Percentiles rank a stretch among this genome's conserved stretches.
These are phyloP conservation scores for Nebria ingens DNA, from an alignment of 1,140 invertebrate genomes.

Conservation along the genomic window DNA sequence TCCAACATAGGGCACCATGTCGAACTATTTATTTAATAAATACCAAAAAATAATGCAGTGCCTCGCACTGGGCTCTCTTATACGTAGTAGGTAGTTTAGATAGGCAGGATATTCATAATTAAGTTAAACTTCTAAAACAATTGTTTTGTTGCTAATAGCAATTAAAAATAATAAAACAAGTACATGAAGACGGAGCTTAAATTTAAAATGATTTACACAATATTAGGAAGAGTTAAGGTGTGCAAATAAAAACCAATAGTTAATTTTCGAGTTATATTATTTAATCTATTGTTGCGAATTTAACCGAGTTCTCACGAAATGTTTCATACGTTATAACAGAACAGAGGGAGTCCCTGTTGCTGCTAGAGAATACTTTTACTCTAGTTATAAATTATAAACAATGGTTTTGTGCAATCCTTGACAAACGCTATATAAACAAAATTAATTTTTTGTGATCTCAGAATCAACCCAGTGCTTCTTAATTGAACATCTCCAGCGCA, in stretches of 20 bases:
- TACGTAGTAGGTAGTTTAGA: too few relatives aligned
- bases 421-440: neutral
- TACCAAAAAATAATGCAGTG: too few relatives aligned
- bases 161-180: too few relatives aligned
- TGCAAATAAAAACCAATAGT: neutral
- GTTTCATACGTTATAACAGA: neutral
- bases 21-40: too few relatives aligned
- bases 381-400: constrained; percentile 2
- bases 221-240: neutral
- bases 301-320: neutral
- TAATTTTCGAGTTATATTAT: neutral
- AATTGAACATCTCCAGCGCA: neutral
- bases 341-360: neutral
- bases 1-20: too few relatives aligned
- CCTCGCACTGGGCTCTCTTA: too few relatives aligned
- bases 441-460: constrained; percentile 9
- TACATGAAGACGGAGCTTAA: too few relatives aligned
- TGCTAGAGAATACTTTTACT: constrained; percentile 7
- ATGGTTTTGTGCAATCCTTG: neutral
- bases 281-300: constrained; percentile 7
- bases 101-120: too few relatives aligned
- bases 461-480: neutral
- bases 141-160: too few relatives aligned
- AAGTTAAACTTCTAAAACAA: too few relatives aligned
- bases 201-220: too few relatives aligned